Conservation (phyloP, 53 echinoderm and acorn worm genomes). For the Zoroaster sp. region DNA sequence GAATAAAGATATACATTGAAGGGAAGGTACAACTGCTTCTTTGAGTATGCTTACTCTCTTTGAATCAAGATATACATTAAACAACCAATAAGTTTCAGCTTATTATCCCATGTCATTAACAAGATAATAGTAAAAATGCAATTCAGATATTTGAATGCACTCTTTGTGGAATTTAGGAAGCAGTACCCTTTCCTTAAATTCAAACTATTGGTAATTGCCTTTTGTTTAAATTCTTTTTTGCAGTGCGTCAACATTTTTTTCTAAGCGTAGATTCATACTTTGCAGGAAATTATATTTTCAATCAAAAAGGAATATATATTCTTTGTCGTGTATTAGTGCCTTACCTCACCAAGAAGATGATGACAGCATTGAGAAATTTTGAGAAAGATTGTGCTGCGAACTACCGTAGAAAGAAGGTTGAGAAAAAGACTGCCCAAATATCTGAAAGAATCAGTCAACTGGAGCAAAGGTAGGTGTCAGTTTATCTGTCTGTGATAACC, state of each 20-base stretch:
- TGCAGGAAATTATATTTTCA: no score
- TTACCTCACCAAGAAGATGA: conserved; percentile 57
- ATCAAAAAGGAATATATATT: neutral
- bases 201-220: no score
- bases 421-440: conserved; percentile 52
- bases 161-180: no score
- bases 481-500: neutral
- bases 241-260: no score
- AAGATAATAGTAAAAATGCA: neutral
- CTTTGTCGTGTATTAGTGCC: neutral
- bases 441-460: conserved; percentile 66
- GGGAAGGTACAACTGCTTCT: no score
- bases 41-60: no score
- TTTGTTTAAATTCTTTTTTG: no score
- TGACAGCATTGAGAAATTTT: conserved; percentile 64
- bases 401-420: conserved; percentile 65
- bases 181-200: no score
- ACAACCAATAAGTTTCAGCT: no score
- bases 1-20: no score
- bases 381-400: conserved; percentile 89
- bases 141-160: neutral
- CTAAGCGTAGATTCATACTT: no score
- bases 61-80: no score
- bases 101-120: neutral
- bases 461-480: conserved; percentile 62